Evolutionary conservation across 2,113 vertebrate species (phyloP), one percentile per base, ranked within the genome.

Genomic region (Pao palembangensis): DNA sequence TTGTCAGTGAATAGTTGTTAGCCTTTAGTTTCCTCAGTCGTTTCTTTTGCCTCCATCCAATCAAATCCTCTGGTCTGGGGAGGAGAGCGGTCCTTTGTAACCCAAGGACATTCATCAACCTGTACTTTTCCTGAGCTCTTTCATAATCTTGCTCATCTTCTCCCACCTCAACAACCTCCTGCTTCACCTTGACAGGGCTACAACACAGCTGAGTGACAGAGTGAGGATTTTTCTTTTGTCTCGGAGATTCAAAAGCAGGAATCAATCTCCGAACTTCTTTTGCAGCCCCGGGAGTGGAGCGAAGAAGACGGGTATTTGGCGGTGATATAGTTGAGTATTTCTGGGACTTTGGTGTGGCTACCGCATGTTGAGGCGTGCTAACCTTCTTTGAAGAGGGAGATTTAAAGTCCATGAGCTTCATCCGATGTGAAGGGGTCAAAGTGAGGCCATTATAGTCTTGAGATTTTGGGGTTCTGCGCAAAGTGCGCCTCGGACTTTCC

Each of bases 331-430:
- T 55, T 4, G 81, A 78, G 64, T 79, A 71, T 67, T 61, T 80
- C 57, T 68, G 72, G 12, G 89, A 78, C 51, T 77, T 82, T 14
- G 67, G 72, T n/a, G 63, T 20, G 23, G 60, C 4, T 23, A 71
- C 46, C 54, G 77, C 11, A 48, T 78, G 78, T 49, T 62, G 75
- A 42, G 78, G 67, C 42, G 80, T 53, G 6, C 51, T 14, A 17
- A 69, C 80, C 44, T 79, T 90, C 73, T 93, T 92, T 12, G 64
- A 85, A 14, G 90, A 92, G 17, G 89, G 90, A 21, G 91, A 91
- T 75, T 91, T 93, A 38, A 92, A 93, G 80, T 92, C 91, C 89
- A 93, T 88, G 48, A 93, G 89, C 70, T 92, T 92, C 87, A 92
- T 90, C 59, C 91, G 81, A 48, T 89, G 87, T 3, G 78, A 83